These are phyloP conservation scores for Hirundichthys speculiger DNA, from an alignment of 2,113 vertebrate species.

Conservation along the genomic window DNA sequence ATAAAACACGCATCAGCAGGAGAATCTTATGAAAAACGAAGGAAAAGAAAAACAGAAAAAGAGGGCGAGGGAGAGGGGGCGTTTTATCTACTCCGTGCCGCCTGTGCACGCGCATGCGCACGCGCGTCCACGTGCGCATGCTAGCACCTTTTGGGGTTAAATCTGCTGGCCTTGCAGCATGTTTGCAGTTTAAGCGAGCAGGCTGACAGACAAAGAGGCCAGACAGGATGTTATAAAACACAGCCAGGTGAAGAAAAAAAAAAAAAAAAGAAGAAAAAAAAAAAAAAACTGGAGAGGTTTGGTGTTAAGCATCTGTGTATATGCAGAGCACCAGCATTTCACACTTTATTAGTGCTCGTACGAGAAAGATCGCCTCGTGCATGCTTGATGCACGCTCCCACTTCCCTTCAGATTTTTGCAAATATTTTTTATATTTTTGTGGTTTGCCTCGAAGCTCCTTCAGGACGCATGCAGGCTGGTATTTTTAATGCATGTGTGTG, in stretches of 20 bases:
- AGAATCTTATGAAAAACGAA: slow-evolving; percentile 41
- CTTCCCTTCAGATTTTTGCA: slow-evolving; percentile 11
- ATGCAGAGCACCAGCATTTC: slow-evolving; percentile 5
- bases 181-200: slow-evolving; percentile 73
- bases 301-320: not conserved
- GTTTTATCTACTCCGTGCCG: slow-evolving; percentile 55
- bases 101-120: not conserved
- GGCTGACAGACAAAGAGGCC: slow-evolving; percentile 72
- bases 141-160: slow-evolving; percentile 63
- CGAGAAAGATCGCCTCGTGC: not conserved
- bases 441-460: slow-evolving; percentile 4
- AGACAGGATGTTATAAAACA: slow-evolving; percentile 74
- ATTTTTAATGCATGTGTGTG: slow-evolving; percentile 11
- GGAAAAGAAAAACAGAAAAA: slow-evolving; percentile 45
- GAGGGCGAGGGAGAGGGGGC: slow-evolving; percentile 51
- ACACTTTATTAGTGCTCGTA: slow-evolving; percentile 11
- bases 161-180: slow-evolving; percentile 73
- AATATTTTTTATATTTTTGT: slow-evolving; percentile 5
- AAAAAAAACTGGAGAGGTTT: slow-evolving; percentile 34
- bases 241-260: slow-evolving; percentile 48
- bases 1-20: slow-evolving; percentile 75
- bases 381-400: not conserved
- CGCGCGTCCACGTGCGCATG: slow-evolving; percentile 29
- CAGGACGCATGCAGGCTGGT: not conserved
- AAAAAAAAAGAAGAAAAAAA: slow-evolving; percentile 26